These are phyloP conservation scores for Ceuthmochares aereus DNA, from an alignment of 2,113 vertebrate species.

Conservation along the genomic window DNA sequence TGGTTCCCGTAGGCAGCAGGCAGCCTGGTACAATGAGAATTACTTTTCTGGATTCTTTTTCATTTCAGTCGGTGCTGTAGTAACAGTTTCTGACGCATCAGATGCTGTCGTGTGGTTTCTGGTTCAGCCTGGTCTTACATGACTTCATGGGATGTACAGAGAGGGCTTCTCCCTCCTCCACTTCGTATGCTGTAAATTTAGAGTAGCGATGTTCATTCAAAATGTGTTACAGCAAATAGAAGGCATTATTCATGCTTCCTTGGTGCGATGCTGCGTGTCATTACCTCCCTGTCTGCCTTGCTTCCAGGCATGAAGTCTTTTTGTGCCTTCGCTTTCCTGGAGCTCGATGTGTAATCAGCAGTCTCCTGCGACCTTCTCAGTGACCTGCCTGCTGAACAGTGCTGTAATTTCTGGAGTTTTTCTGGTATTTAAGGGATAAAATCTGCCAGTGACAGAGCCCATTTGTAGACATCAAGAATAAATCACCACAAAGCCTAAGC, in stretches of 20 bases:
- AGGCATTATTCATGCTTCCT: background rate
- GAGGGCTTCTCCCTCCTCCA: background rate
- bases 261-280: background rate
- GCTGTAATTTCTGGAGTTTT: background rate
- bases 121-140: background rate
- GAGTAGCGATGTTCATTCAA: background rate
- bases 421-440: background rate
- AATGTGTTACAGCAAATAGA: background rate
- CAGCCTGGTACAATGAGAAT: accelerated
- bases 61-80: background rate
- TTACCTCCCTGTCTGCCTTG: background rate
- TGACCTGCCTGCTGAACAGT: background rate
- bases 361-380: background rate
- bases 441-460: background rate
- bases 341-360: background rate
- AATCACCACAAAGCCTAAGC: background rate
- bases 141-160: background rate
- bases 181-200: background rate
- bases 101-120: background rate
- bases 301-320: background rate
- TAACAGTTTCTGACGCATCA: background rate
- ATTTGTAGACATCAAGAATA: background rate
- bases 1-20: background rate
- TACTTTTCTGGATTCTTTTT: background rate
- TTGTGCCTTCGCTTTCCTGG: background rate